Evolutionary conservation across 2,113 vertebrate species (phyloP).

Genomic region (Dicaeum eximium): DNA sequence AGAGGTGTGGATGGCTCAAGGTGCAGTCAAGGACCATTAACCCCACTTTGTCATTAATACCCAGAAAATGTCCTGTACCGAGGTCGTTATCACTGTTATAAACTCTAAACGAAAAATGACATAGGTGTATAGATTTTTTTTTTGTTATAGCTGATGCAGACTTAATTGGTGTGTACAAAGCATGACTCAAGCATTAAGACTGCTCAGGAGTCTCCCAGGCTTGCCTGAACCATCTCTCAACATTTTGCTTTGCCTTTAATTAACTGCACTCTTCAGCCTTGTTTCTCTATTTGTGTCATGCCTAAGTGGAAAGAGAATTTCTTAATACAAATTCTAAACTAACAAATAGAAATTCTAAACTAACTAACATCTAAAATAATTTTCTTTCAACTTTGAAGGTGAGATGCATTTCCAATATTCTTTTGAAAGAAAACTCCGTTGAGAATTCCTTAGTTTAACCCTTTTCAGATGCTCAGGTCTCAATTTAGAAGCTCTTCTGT

Average conservation of each 20-base stretch:
- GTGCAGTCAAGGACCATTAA: constrained; percentile 46
- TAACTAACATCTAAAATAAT: neutral
- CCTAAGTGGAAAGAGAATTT: neutral
- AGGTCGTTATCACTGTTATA: neutral
- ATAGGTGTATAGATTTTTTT: neutral
- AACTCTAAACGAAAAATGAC: constrained; percentile 24
- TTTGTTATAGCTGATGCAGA: neutral
- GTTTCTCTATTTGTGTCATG: neutral
- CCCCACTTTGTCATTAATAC: constrained; percentile 20
- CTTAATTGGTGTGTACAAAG: neutral
- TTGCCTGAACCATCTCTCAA: neutral
- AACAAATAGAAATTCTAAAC: too few species aligned
- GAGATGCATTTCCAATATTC: neutral
- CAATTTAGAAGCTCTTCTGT: neutral
- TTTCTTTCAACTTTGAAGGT: neutral
- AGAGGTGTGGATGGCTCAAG: constrained; percentile 2
- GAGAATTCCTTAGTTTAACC: neutral
- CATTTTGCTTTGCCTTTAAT: neutral
- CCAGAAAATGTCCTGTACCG: neutral
- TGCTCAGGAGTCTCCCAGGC: neutral
- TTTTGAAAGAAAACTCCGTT: neutral
- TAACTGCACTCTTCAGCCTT: neutral
- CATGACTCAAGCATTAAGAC: neutral
- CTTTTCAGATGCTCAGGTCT: neutral
- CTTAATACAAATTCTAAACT: too few species aligned